phyloP scores from a whole-genome alignment of 1,140 invertebrate species.

The Drosophila kanapiae region DNA sequence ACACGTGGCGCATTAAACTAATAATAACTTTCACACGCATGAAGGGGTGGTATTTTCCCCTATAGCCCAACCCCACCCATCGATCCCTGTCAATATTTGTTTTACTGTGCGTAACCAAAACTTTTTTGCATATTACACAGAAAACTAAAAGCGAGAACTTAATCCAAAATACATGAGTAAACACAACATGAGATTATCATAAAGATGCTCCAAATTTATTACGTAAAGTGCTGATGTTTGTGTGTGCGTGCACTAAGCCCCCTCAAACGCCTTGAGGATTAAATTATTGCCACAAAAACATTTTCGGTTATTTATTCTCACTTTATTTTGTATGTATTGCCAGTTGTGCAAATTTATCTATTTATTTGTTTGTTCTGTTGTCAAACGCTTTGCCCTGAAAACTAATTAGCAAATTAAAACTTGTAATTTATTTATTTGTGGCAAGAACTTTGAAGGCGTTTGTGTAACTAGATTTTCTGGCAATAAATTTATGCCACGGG shows the following conservation, averaged over 20 bases:
- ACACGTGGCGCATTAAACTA: constrained; percentile 37
- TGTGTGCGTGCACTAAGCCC: constrained; percentile 28
- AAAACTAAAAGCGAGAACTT: constrained; percentile 51
- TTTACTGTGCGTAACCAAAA: constrained; percentile 13
- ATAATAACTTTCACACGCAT: constrained; percentile 44
- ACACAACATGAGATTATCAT: constrained; percentile 58
- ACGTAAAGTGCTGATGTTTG: constrained; percentile 2
- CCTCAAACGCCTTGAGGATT: constrained; percentile 37
- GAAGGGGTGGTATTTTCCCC: constrained; percentile 5
- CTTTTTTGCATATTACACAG: constrained; percentile 48
- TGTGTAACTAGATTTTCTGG: constrained; percentile 32
- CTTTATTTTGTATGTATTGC: constrained; percentile 5
- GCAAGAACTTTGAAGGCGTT: constrained; percentile 28
- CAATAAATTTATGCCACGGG: constrained; percentile 13
- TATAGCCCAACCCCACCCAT: constrained; percentile 6
- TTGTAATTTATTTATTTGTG: constrained; percentile 53
- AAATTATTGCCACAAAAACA: constrained; percentile 42
- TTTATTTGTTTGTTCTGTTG: constrained; percentile 41
- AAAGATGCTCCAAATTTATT: constrained; percentile 48
- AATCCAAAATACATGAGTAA: constrained; percentile 54
- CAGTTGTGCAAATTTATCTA: constrained; percentile 28
- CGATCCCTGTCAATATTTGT: constrained; percentile 44
- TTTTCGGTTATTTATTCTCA: constrained; percentile 32
- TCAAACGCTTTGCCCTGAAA: constrained; percentile 28
- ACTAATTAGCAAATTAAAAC: constrained; percentile 57